A percentile compares a stretch with the other conserved stretches of the same genome.
These are phyloP conservation scores for Cacoxenus indagator DNA, from an alignment of 2,888 invertebrate species.

Conservation along the genomic window DNA sequence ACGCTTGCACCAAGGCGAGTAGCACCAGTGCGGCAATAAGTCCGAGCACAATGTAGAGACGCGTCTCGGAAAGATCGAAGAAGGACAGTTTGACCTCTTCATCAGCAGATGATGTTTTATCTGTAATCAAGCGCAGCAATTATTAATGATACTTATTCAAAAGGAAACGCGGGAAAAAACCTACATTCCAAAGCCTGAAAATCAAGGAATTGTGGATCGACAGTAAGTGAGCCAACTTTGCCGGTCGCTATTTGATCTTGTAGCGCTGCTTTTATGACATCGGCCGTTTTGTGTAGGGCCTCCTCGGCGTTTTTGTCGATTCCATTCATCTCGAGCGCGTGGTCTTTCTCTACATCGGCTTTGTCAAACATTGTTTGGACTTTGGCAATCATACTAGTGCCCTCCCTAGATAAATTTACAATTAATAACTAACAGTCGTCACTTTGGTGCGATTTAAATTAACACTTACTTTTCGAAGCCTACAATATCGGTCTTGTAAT, in stretches of 20 bases:
- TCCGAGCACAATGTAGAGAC: slow-evolving; percentile 86
- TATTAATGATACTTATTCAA: too few species aligned
- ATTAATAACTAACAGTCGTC: neutral
- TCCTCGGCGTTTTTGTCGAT: slow-evolving; percentile 47
- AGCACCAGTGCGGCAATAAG: slow-evolving; percentile 85
- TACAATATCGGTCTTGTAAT: slow-evolving; percentile 78
- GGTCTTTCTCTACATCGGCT: slow-evolving; percentile 75
- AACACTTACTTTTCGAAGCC: slow-evolving; percentile 79
- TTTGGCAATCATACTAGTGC: slow-evolving; percentile 81
- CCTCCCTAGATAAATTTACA: slow-evolving; percentile 71
- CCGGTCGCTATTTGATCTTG: slow-evolving; percentile 80
- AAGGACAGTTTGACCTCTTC: slow-evolving; percentile 72
- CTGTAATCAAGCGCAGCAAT: slow-evolving; percentile 40
- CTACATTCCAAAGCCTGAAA: slow-evolving; percentile 81
- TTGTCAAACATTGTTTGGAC: slow-evolving; percentile 84
- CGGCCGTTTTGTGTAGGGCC: slow-evolving; percentile 55
- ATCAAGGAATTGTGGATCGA: slow-evolving; percentile 85
- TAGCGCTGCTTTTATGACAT: slow-evolving; percentile 74
- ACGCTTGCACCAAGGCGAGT: slow-evolving; percentile 86
- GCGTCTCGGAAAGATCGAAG: slow-evolving; percentile 79
- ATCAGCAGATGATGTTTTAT: slow-evolving; percentile 52
- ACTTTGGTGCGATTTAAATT: neutral
- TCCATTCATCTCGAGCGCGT: slow-evolving; percentile 68
- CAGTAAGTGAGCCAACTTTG: slow-evolving; percentile 81
- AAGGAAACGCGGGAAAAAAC: too few species aligned